phyloP scores from a whole-genome alignment of 2,797 vertebrate genomes.

The Trachurus trachurus region DNA sequence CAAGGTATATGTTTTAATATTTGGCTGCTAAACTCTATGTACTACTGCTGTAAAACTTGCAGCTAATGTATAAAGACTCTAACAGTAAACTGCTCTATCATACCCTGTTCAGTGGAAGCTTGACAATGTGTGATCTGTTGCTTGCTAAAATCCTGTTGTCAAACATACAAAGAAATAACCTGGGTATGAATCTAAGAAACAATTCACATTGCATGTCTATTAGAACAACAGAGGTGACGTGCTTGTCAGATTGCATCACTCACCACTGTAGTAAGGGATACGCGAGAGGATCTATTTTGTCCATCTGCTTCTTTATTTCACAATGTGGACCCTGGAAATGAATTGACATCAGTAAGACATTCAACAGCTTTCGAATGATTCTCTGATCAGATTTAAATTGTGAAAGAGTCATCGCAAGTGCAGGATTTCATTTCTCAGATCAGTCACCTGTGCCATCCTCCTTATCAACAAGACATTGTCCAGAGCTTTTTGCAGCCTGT shows the following conservation, averaged over 20 bases:
- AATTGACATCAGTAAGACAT: background rate
- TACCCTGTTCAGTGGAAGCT: constrained; percentile 95
- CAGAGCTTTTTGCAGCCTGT: constrained; percentile 94
- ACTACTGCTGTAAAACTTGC: constrained; percentile 8
- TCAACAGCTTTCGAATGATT: constrained; percentile 1
- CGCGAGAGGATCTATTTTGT: constrained; percentile 93
- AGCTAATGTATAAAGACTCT: constrained; percentile 1
- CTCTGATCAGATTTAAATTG: constrained; percentile 1
- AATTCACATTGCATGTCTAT: background rate
- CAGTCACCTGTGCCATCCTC: constrained; percentile 93
- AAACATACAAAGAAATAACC: constrained; percentile 56
- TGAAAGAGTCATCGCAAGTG: background rate
- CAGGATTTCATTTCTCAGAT: constrained; percentile 13
- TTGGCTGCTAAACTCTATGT: background rate
- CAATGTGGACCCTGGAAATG: constrained; percentile 91
- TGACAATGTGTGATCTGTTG: constrained; percentile 98
- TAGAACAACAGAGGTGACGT: background rate
- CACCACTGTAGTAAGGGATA: constrained; percentile 96
- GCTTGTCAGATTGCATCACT: constrained; percentile 35
- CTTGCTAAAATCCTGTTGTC: constrained; percentile 94
- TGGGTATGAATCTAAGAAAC: constrained; percentile 26
- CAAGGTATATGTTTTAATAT: background rate
- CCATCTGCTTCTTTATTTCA: constrained; percentile 98
- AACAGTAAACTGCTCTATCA: constrained; percentile 29
- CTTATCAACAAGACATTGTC: constrained; percentile 94